phyloP scores from a whole-genome alignment of 2,888 invertebrate species.

The Chrysopilus asiliformis region DNA sequence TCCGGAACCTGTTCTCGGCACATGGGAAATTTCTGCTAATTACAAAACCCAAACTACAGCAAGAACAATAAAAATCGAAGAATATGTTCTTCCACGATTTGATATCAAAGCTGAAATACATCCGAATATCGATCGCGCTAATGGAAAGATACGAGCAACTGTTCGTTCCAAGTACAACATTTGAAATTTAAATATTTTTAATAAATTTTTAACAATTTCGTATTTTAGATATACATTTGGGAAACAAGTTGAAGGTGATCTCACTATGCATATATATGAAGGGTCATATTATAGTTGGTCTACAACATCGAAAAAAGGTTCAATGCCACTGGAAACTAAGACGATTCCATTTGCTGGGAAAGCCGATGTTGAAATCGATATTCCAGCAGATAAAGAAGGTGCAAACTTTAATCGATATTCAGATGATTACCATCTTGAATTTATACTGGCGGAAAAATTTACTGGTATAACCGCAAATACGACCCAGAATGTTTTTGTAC shows the following conservation, averaged over 20 bases:
- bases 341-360: conserved; percentile 52
- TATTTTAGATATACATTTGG: conserved; percentile 64
- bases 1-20: conserved; percentile 69
- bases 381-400: no score
- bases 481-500: conserved; percentile 57
- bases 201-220: not conserved
- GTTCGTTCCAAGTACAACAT: conserved; percentile 79
- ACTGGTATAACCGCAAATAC: conserved; percentile 71
- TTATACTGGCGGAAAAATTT: conserved; percentile 78
- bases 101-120: conserved; percentile 74
- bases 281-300: conserved; percentile 42
- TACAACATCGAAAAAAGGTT: conserved; percentile 30
- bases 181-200: not conserved
- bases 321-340: no score
- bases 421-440: conserved; percentile 68
- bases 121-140: conserved; percentile 66
- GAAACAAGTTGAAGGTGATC: conserved; percentile 72
- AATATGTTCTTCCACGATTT: conserved; percentile 89
- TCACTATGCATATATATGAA: no score
- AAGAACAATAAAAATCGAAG: conserved; percentile 54
- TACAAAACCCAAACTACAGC: conserved; percentile 39
- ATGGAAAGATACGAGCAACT: conserved; percentile 62
- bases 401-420: conserved; percentile 41
- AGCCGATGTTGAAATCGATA: conserved; percentile 58
- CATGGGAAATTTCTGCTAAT: conserved; percentile 68